phyloP scores from a whole-genome alignment of 2,113 vertebrate species.

The Oncorhynchus kisutch region DNA sequence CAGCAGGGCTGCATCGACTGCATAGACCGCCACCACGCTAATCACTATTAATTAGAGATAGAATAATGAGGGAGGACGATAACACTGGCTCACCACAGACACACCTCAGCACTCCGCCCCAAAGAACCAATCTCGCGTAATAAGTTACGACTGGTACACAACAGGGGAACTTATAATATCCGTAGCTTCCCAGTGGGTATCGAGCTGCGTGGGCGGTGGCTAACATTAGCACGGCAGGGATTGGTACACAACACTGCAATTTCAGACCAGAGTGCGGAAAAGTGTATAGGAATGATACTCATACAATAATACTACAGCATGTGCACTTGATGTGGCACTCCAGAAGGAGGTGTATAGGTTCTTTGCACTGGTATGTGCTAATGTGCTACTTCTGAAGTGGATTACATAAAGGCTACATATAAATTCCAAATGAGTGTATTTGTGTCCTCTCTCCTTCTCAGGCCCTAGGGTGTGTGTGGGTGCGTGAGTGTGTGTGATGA shows the following conservation, averaged over 20 bases:
- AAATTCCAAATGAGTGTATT: constrained; percentile 19
- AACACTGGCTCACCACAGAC: not conserved
- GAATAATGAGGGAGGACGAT: constrained; percentile 27
- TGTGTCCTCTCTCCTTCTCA: constrained; percentile 40
- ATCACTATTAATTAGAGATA: constrained; percentile 53
- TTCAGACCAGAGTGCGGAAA: too few species aligned
- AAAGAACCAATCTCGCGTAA: too few species aligned
- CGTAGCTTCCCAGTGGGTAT: too few species aligned
- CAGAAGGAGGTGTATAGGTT: too few species aligned
- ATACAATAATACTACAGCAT: too few species aligned
- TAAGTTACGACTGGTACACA: too few species aligned
- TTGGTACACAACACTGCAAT: too few species aligned
- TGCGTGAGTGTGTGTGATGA: constrained; percentile 47
- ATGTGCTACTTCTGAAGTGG: not conserved
- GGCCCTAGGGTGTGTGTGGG: constrained; percentile 13
- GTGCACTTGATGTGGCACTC: too few species aligned
- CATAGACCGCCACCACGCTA: constrained; percentile 51
- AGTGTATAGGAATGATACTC: too few species aligned
- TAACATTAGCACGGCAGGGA: too few species aligned
- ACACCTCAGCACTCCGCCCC: not conserved
- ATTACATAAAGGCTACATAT: not conserved
- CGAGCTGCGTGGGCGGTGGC: too few species aligned
- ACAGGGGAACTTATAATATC: too few species aligned
- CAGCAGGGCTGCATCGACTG: constrained; percentile 37
- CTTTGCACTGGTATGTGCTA: not conserved